Evolutionary conservation across 2,888 invertebrate genomes (phyloP).

Genomic region (Nesidiocoris tenuis): DNA sequence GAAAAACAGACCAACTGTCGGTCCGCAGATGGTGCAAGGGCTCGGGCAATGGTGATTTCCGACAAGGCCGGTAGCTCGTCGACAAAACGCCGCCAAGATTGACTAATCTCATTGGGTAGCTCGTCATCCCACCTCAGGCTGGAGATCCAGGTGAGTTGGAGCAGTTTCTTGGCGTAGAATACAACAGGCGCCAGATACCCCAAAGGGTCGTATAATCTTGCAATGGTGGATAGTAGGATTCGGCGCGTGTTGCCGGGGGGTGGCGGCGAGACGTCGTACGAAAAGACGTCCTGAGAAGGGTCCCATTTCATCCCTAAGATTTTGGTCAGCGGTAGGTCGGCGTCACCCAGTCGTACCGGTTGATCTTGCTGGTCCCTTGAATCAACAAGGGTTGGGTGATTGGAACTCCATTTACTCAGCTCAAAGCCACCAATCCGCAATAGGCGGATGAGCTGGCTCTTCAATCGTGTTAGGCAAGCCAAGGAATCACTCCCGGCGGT

Average conservation of each 20-base stretch:
- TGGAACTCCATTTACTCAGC: no score
- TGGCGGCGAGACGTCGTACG: conserved; percentile 33
- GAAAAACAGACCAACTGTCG: conserved; percentile 19
- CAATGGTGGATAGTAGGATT: conserved; percentile 43
- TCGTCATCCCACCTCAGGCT: conserved; percentile 16
- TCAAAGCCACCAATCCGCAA: conserved; percentile 24
- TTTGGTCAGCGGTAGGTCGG: conserved; percentile 41
- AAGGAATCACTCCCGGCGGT: neutral
- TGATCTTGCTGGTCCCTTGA: no score
- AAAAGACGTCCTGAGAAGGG: conserved; percentile 42
- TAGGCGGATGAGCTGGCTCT: neutral
- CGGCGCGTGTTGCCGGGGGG: conserved; percentile 44
- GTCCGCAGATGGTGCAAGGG: neutral
- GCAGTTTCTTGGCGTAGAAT: conserved; percentile 15
- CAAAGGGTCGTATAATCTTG: conserved; percentile 8
- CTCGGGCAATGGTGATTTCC: conserved; percentile 1
- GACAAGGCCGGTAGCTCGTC: conserved; percentile 5
- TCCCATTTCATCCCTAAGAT: conserved; percentile 49
- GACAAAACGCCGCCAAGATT: neutral
- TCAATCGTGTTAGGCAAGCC: neutral
- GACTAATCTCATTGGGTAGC: neutral
- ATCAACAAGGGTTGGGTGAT: conserved; percentile 13
- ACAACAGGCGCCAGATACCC: no score
- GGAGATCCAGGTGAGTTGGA: conserved; percentile 15
- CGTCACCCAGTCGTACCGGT: conserved; percentile 2